Base-by-base conservation (phyloP, 2,797 vertebrate genomes). In the Liparis tanakae region DNA sequence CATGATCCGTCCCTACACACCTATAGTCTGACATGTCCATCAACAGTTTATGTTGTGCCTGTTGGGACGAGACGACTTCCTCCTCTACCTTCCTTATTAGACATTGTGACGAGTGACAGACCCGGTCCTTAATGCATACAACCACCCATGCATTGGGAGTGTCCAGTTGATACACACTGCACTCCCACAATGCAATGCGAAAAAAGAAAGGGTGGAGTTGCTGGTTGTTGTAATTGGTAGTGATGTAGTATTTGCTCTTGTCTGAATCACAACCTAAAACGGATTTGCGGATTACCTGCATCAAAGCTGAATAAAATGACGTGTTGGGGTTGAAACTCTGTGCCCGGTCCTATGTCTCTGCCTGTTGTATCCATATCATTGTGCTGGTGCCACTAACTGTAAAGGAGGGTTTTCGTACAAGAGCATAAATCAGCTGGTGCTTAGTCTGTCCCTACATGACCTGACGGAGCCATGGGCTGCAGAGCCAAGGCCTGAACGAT, bases 371-470 rank as follows among this genome's bases (percentile, higher is more conserved):
- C 22, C 56, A 10, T 58, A 53, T 30, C 18, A 61, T 39, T 57
- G 25, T 1, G n/a, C 25, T 72, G 15, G 15, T 67, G 34, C 41
- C 33, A 41, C 34, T n/a, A 74, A 71, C 33, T 65, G 55, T 41
- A 50, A n/a, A 48, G 20, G 56, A 10, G 6, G 8, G 2, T 34
- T 53, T 33, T 69, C 37, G 37, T 4, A 6, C 2, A 54, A 34
- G 37, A 30, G 7, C 5, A 48, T 1, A 48, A 17, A 72, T 60
- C 30, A 65, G 22, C 54, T 22, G 46, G 33, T 48, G 25, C 4
- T 53, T 57, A 70, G 53, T 67, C 43, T 67, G 71, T 75, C 82
- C 72, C 54, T 8, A 55, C 70, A 56, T 57, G 72, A 76, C 81
- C 79, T 44, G 61, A 51, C 43, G 71, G 39, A 74, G 71, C 30